Evolutionary conservation across 1,140 invertebrate species (phyloP).

Genomic region (Rhyzopertha dominica): DNA sequence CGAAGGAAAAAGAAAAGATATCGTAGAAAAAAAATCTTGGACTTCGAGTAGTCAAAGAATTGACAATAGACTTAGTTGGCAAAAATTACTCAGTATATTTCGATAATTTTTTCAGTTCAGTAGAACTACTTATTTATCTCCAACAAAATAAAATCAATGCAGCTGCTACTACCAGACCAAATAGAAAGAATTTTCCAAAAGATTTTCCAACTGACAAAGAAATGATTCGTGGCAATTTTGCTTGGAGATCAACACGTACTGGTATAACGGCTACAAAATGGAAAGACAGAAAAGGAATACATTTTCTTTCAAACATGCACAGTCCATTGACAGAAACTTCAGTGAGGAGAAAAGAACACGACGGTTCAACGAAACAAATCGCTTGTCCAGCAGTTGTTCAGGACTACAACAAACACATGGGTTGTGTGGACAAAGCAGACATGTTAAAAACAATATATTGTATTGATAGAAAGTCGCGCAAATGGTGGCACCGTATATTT

Average conservation of each 20-base stretch:
- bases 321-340: conserved; percentile 27
- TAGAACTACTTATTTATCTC: conserved; percentile 3
- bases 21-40: conserved; percentile 37
- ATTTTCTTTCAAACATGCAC: conserved; percentile 43
- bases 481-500: conserved; percentile 35
- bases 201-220: conserved; percentile 35
- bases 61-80: conserved; percentile 13
- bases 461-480: conserved; percentile 38
- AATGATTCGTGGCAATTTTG: conserved; percentile 36
- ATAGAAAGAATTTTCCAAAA: conserved; percentile 28
- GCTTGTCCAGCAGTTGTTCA: conserved; percentile 21
- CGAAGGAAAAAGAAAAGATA: conserved; percentile 38
- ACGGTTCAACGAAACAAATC: conserved; percentile 32
- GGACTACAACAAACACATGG: conserved; percentile 38
- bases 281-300: conserved; percentile 42
- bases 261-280: conserved; percentile 39
- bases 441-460: conserved; percentile 35
- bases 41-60: conserved; percentile 28
- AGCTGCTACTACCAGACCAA: conserved; percentile 40
- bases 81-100: conserved; percentile 20
- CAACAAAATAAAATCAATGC: conserved; percentile 18
- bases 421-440: conserved; percentile 38
- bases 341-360: conserved; percentile 32
- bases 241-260: conserved; percentile 33
- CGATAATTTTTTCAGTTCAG: conserved; percentile 22